Evolutionary conservation across 1,140 invertebrate genomes (phyloP).

Genomic region (Drosophila kikkawai): DNA sequence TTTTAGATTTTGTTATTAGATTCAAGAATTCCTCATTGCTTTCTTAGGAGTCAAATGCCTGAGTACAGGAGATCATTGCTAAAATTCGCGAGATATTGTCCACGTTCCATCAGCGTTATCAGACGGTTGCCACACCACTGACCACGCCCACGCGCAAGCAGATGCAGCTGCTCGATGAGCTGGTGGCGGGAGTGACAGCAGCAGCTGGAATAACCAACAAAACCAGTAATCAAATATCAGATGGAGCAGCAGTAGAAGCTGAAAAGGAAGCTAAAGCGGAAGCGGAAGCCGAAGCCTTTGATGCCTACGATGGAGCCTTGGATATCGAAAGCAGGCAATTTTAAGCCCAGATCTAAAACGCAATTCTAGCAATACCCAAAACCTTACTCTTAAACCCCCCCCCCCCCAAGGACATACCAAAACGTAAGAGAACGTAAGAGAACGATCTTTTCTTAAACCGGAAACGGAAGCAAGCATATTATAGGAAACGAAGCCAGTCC

Average conservation of each 20-base stretch:
- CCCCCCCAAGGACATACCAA: conserved; percentile 1
- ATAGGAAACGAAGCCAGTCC: conserved; percentile 4
- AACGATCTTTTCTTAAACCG: background rate
- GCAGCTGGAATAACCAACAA: conserved; percentile 10
- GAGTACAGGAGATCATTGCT: conserved; percentile 92
- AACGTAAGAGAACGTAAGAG: conserved; percentile 1
- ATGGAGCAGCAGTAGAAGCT: background rate
- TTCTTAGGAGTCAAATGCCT: conserved; percentile 89
- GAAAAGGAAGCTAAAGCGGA: background rate
- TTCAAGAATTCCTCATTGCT: background rate
- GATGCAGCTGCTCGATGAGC: conserved; percentile 69
- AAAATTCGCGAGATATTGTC: conserved; percentile 90
- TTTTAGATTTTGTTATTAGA: too few species aligned
- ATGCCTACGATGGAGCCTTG: conserved; percentile 53
- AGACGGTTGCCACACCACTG: conserved; percentile 73
- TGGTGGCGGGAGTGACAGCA: conserved; percentile 43
- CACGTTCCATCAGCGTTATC: conserved; percentile 90
- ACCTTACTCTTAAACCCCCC: background rate
- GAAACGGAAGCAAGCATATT: background rate
- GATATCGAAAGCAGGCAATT: conserved; percentile 59
- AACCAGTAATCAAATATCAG: conserved; percentile 17
- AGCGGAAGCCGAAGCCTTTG: conserved; percentile 9
- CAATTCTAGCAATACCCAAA: conserved; percentile 74
- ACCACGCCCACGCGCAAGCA: conserved; percentile 68
- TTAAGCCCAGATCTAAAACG: conserved; percentile 48